phyloP scores from a whole-genome alignment of 2,797 vertebrate species.

The Galagoides demidoff region DNA sequence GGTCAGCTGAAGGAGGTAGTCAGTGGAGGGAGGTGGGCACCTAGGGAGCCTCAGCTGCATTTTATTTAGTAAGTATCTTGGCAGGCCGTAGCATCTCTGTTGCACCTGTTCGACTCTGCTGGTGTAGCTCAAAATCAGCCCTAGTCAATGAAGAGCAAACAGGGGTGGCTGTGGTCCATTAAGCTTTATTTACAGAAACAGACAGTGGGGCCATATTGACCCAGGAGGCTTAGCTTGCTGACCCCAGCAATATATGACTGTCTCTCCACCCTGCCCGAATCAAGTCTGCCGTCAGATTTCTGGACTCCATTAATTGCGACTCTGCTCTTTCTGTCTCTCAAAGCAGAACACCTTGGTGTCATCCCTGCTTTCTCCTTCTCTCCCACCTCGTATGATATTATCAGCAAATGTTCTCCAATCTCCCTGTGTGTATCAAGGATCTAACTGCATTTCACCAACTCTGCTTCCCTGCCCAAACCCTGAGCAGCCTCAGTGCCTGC shows the following conservation, averaged over 20 bases:
- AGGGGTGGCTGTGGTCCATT: not conserved
- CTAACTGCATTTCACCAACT: fast-evolving
- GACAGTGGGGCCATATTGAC: not conserved
- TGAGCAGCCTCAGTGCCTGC: no score
- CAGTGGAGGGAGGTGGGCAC: no score
- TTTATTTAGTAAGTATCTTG: not conserved
- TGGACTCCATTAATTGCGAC: fast-evolving
- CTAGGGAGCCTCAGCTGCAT: not conserved
- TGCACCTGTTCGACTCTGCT: not conserved
- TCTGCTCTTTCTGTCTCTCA: not conserved
- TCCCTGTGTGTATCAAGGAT: not conserved
- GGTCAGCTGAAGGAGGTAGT: no score
- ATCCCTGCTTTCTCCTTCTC: not conserved
- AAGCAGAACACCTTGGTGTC: not conserved
- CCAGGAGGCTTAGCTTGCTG: no score
- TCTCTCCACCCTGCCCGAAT: fast-evolving
- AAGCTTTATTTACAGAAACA: not conserved
- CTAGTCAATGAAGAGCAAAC: not conserved
- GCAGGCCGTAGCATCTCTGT: not conserved
- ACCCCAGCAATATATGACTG: fast-evolving
- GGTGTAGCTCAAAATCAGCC: not conserved
- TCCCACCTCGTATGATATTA: not conserved
- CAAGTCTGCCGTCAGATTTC: not conserved
- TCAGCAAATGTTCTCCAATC: no score
- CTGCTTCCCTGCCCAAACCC: no score